Percentiles rank a stretch among this genome's conserved stretches.
Conservation (phyloP, 2,888 invertebrate genomes). For the Cosmia pyralina region DNA sequence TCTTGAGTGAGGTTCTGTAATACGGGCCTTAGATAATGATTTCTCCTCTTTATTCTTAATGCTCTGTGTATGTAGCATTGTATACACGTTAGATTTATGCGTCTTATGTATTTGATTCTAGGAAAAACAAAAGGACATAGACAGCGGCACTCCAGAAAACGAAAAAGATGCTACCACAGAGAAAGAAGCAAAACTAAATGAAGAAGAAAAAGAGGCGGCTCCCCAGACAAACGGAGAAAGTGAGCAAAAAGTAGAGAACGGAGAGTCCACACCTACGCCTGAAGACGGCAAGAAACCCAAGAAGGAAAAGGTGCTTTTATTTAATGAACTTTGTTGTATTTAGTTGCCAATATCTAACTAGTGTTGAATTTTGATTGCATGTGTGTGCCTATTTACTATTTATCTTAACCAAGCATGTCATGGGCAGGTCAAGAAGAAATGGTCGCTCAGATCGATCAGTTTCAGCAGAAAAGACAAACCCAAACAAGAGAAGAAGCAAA, state of each 20-base stretch:
- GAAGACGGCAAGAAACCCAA: constrained; percentile 91
- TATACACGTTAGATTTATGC: not conserved
- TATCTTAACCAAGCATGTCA: constrained; percentile 75
- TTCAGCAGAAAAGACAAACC: constrained; percentile 96
- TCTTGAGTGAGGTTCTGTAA: no score
- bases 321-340: constrained; percentile 12
- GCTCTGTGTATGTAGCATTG: not conserved
- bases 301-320: constrained; percentile 90
- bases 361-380: constrained; percentile 63
- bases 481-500: constrained; percentile 93
- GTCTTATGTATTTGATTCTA: constrained; percentile 71
- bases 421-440: constrained; percentile 95
- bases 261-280: constrained; percentile 79
- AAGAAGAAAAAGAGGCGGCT: constrained; percentile 74
- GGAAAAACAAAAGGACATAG: constrained; percentile 91
- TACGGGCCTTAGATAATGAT: not conserved
- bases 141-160: constrained; percentile 91
- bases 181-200: constrained; percentile 88
- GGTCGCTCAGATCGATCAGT: constrained; percentile 96
- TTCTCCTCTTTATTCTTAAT: constrained; percentile 10
- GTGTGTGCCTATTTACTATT: constrained; percentile 66
- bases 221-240: constrained; percentile 84
- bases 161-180: constrained; percentile 93
- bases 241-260: constrained; percentile 84
- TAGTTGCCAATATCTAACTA: constrained; percentile 52